Base-by-base conservation (phyloP, 1,140 invertebrate species). In the Charaxes varanes region DNA sequence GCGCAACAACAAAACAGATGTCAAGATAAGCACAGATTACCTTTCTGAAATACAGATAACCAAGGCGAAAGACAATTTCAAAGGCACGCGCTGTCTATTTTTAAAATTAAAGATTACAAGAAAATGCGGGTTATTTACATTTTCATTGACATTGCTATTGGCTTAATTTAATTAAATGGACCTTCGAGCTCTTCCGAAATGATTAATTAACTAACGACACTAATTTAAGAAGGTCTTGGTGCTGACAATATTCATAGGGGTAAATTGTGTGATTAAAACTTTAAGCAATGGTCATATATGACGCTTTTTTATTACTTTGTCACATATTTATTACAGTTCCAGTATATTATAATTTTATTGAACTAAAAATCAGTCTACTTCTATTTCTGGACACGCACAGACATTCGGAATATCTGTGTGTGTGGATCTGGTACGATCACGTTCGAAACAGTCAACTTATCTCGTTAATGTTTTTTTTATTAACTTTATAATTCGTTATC, bases 1-100 rank as follows among this genome's bases (percentile, higher is more conserved):
- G 45, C 57, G 58, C 42, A 38, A 34, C 40, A 26, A 55, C 13
- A 4, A 26, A 55, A 48, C 32, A 38, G 17, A 17, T 28, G 33
- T 26, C 2, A 41, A 38, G 2, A 2, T 4, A 15, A 32, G 40
- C 35, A 44, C 18, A 22, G 21, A 18, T 26, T 17, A 2, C 18
- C 4, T 19, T 2, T 2, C 2, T n/a, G 8, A 13, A 28, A 1
- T n/a, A 28, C 3, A 31, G 4, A 8, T 16, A 6, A 16, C 28
- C n/a, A n/a, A n/a, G n/a, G n/a, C n/a, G n/a, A n/a, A n/a, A 31
- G 5, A 16, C 23, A n/a, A 22, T 2, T n/a, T 3, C 8, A 22
- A 22, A 22, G 2, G 8, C 8, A 23, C n/a, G 10, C 22, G 22
- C 10, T 8, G 8, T 4, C 17, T 19, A 4, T 4, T 19, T 19